These are phyloP conservation scores for Saturnia japonica DNA, from an alignment of 2,888 invertebrate genomes.

Conservation along the genomic window DNA sequence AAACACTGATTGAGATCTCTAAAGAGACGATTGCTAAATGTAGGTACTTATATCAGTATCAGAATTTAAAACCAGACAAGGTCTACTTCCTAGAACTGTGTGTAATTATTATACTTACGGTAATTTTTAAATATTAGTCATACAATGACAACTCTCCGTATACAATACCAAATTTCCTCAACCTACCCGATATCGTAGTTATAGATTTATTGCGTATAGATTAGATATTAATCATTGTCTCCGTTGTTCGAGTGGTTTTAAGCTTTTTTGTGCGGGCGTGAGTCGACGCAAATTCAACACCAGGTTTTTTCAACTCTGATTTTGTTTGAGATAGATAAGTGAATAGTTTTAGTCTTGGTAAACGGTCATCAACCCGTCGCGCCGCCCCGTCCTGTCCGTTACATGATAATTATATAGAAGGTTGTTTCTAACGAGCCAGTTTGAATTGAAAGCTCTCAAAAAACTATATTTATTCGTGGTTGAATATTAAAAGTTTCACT, in stretches of 20 bases:
- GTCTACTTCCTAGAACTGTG: not conserved
- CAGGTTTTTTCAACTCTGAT: constrained; percentile 49
- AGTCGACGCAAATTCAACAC: constrained; percentile 68
- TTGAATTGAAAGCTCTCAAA: not conserved
- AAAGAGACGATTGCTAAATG: not conserved
- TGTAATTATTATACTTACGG: not conserved
- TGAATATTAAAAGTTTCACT: not conserved
- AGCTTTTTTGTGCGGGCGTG: constrained; percentile 57
- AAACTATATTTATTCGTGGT: not conserved
- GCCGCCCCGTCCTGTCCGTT: constrained; percentile 35
- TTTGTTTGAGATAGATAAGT: constrained; percentile 77
- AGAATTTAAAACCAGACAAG: not conserved
- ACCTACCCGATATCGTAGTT: constrained; percentile 14
- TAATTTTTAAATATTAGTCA: not conserved
- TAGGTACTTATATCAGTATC: not conserved
- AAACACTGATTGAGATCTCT: not conserved
- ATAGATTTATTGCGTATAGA: constrained; percentile 45
- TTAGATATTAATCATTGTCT: constrained; percentile 71
- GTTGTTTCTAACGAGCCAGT: constrained; percentile 58
- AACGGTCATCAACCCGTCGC: constrained; percentile 67
- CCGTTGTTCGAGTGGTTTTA: constrained; percentile 60
- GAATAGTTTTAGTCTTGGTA: constrained; percentile 62
- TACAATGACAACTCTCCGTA: not conserved
- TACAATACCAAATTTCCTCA: constrained; percentile 2
- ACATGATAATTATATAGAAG: constrained; percentile 65